Evolutionary conservation across 37 sponge, comb jelly and placozoan genomes (phyloP), one percentile per base, ranked within the genome.

Genomic region (Sycon ciliatum): DNA sequence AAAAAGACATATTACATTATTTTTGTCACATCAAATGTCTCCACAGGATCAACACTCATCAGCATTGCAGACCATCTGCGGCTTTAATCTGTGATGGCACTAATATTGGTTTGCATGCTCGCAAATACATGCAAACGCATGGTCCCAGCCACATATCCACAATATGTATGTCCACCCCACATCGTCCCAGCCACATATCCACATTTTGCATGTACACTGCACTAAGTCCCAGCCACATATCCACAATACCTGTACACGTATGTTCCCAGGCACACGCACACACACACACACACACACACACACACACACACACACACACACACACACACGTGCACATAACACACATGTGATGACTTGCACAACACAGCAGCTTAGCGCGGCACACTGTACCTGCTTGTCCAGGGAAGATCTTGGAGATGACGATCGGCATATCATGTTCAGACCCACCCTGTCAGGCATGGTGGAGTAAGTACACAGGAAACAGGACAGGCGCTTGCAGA

Each of bases 331-430:
- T 3, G 56, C 56, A 55, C 56, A 55, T 26, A 55, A 3, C 3
- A 20, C 68, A n/a, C 53, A 69, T 54, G 53, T 69, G 53, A 52
- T 54, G 53, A 69, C 32, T 2, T 69, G 53, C 39, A 52, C 71
- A 29, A 69, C 29, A 32, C 34, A 7, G 53, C 71, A 69, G 42
- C 1, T 32, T 4, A 26, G 42, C 53, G 53, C 30, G 53, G 30
- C 71, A 69, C 11, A 7, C 9, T 26, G 20, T 32, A 39, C 71
- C 42, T 32, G 46, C 53, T 33, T 69, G 53, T 32, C 23, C 16
- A 27, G 71, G 71, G 53, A 54, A 69, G 46, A 69, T 54, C 2
- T 69, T 49, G n/a, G n/a, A n/a, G n/a, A n/a, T n/a, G 52, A 31
- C 32, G 52, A 18, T 27, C 20, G 3, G 46, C 1, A 30, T 33